phyloP scores from a whole-genome alignment of 2,113 vertebrate species.

The Lathamus discolor region DNA sequence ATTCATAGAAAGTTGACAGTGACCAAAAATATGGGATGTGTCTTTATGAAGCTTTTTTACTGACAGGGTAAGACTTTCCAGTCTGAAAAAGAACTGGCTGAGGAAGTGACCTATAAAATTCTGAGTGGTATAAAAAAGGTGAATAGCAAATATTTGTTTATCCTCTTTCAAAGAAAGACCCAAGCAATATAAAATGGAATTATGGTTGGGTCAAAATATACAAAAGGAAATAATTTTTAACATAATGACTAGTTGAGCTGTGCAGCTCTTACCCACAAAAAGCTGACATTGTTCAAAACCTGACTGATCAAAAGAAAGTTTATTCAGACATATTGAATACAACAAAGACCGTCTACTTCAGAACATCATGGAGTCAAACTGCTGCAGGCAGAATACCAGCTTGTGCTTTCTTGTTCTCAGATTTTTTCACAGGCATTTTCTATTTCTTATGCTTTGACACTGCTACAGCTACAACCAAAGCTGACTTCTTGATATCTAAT shows the following conservation, averaged over 20 bases:
- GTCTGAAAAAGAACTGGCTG: not conserved
- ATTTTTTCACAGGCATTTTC: not conserved
- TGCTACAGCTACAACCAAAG: not conserved
- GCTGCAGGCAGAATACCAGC: not conserved
- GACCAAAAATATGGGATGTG: not conserved
- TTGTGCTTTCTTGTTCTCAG: not conserved
- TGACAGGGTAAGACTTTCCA: not conserved
- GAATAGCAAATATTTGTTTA: not conserved
- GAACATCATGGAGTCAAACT: not conserved
- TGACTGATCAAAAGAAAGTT: not conserved
- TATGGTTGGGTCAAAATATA: not conserved
- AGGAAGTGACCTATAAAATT: not conserved
- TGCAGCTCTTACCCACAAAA: not conserved
- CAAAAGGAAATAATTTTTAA: not conserved
- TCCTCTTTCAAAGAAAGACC: not conserved
- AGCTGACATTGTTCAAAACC: not conserved
- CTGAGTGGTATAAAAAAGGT: not conserved
- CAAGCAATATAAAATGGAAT: not conserved
- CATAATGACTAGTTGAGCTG: not conserved
- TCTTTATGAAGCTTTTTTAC: not conserved
- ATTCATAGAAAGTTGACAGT: not conserved
- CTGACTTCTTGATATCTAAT: not conserved
- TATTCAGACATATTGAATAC: not conserved
- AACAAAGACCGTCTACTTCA: not conserved
- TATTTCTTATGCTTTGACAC: not conserved